Base-by-base conservation (phyloP, 2,797 vertebrate species). In the Tarsius wallacei region DNA sequence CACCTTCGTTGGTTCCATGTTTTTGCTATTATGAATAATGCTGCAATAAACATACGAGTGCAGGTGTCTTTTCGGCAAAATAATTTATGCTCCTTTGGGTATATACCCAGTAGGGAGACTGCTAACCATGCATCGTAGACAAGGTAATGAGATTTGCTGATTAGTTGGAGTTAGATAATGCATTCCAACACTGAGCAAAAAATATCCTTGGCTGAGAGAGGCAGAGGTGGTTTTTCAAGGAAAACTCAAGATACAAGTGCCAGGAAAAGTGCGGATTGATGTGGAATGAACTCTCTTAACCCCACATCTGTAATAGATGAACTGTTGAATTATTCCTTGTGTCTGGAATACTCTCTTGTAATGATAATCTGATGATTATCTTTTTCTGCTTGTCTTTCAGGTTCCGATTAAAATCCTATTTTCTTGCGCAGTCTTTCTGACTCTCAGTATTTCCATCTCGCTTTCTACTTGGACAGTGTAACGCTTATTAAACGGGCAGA, bases 251-350 rank as follows among this genome's bases (percentile, higher is more conserved):
- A 49, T n/a, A 26, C 3, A 10, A 64, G 13, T 33, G 10, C 26
- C 12, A 55, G 7, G 13, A 26, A 53, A 49, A 28, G 21, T 22
- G 5, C 21, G 14, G 71, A 71, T 70, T 83, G 31, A 14, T 71
- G 0, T 22, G 49, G 21, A n/a, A 53, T 55, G 21, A 76, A 9
- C 4, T 7, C 10, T 5, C 9, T 2, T 16, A 31, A 1, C 9
- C 64, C 14, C 28, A 13, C 0, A 16, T 24, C 47, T 84, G 9
- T 8, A 24, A 57, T 55, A 70, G 15, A 33, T 36, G 49, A 55
- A 11, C 16, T 78, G 0, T 31, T 93, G 57, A 87, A 33, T 24
- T 17, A 15, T 51, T 57, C 31, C 17, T 12, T 7, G 1, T 26
- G 53, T 7, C 28, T 53, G 17, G 15, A 87, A 77, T 55, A 15